Base-by-base conservation (phyloP, 2,113 vertebrate genomes). In the Lontra canadensis region DNA sequence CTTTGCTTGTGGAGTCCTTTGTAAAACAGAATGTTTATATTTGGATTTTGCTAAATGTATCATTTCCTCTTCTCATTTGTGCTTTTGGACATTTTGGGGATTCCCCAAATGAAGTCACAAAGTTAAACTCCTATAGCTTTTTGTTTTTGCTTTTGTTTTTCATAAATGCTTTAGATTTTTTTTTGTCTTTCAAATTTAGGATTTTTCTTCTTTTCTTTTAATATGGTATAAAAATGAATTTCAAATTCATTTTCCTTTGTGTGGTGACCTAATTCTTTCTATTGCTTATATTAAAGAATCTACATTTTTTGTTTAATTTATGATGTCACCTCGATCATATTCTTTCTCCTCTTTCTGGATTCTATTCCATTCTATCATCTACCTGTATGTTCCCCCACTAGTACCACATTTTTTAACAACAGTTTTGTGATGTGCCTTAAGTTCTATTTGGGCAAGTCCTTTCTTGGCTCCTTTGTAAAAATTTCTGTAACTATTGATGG, bases 101-200 rank as follows among this genome's bases (percentile, higher is more conserved):
- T 96, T n/a, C 20, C 57, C 69, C 67, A 80, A 67, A 78, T 88
- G 42, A 93, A 44, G 88, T n/a, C 55, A 80, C 47, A 69, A 90
- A 90, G 47, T 69, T 74, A 93, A 95, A 90, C 67, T 84, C 17
- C 4, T 93, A 0, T 55, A 20, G 63, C 7, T 36, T 29, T 92
- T 88, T 90, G 15, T 5, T 52, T 52, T 5, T 52, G 15, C 15
- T 52, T 52, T 52, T 52, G 49, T 89, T 26, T 81, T 93, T 21
- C 12, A 85, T 39, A 76, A 93, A 88, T 49, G 36, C 52, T 90
- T 95, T 81, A 69, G 26, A 67, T 71, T 91, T 95, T 95, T 71
- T 91, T 95, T 95, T 82, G 1, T 14, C 71, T 93, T 93, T 96
- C 63, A 85, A 65, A 95, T n/a, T 55, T 82, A 71, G 34, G 12